Base-by-base conservation (phyloP, 2,113 vertebrate species). In the Pimephales promelas region DNA sequence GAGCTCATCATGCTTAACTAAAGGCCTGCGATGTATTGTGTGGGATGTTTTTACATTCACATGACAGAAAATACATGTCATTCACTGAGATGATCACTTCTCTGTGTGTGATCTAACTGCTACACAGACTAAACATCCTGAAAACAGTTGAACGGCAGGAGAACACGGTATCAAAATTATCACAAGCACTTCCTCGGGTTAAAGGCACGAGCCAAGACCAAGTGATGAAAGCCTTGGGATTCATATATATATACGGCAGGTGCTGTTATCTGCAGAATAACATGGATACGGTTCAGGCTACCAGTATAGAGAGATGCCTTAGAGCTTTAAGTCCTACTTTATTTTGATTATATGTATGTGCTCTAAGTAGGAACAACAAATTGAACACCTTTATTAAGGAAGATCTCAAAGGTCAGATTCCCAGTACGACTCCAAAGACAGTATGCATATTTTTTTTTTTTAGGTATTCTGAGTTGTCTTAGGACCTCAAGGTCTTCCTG, bases 41-140 rank as follows among this genome's bases (percentile, higher is more conserved):
- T n/a, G n/a, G n/a, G n/a, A n/a, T n/a, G 61, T 66, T 79, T 79
- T 79, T 66, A 31, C 28, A 66, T 79, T 66, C 43, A 11, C 9
- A 31, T 2, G 9, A 66, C 59, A 59, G 79, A 77, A 82, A 81
- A 82, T 57, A 54, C 20, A 68, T 80, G 56, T 74, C 75, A 62
- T 18, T 75, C 64, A 31, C 26, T 40, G 59, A 86, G 62, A 83
- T 83, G 10, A 74, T 64, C 75, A 18, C 45, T 24, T 80, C 47
- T 66, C 28, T 5, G 59, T 79, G 59, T 66, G 78, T 34, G 59
- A 28, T 64, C 68, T 45, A 83, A 5, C 64, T 16, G 66, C 68
- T 16, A 34, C 81, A 73, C 66, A 78, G 86, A 84, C 78, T 71
- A 70, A 84, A 87, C 82, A 84, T 87, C 78, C 78, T 62, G 82